Percentiles rank a stretch among this genome's conserved stretches.
phyloP scores from a whole-genome alignment of 2,797 vertebrate genomes.

The Petrocephalus sullivani region DNA sequence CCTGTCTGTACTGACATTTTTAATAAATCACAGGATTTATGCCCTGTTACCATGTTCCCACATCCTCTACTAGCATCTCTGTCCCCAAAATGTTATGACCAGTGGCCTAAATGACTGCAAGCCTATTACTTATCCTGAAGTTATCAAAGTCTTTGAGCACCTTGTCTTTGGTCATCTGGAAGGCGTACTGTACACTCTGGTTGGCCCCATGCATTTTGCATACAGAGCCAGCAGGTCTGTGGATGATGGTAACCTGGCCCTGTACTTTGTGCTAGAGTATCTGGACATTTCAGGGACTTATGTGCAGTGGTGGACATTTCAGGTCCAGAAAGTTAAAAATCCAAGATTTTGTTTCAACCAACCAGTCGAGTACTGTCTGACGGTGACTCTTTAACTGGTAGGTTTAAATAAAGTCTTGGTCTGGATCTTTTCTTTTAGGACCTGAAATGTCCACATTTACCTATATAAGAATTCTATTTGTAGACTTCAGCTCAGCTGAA shows the following conservation, averaged over 20 bases:
- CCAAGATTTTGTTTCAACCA: neutral
- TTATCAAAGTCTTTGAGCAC: neutral
- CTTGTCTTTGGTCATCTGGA: neutral
- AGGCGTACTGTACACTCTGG: neutral
- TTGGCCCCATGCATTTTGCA: neutral
- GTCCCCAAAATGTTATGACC: neutral
- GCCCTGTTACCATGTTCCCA: neutral
- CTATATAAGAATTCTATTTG: neutral
- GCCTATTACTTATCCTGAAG: neutral
- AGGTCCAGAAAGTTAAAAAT: neutral
- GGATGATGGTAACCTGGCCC: neutral
- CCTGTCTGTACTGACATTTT: neutral
- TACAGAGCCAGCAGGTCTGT: neutral
- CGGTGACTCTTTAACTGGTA: neutral
- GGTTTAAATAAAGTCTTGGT: neutral
- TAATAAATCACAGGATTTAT: neutral
- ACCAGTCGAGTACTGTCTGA: neutral
- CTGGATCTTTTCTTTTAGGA: neutral
- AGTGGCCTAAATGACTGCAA: neutral
- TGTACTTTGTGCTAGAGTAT: neutral
- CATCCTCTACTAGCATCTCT: neutral
- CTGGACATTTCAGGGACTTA: neutral
- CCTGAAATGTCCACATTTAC: neutral
- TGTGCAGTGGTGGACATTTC: neutral
- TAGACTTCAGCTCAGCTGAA: neutral